These are phyloP conservation scores for Phylloscopus trochilus DNA, from an alignment of 2,113 vertebrate species.

Conservation along the genomic window DNA sequence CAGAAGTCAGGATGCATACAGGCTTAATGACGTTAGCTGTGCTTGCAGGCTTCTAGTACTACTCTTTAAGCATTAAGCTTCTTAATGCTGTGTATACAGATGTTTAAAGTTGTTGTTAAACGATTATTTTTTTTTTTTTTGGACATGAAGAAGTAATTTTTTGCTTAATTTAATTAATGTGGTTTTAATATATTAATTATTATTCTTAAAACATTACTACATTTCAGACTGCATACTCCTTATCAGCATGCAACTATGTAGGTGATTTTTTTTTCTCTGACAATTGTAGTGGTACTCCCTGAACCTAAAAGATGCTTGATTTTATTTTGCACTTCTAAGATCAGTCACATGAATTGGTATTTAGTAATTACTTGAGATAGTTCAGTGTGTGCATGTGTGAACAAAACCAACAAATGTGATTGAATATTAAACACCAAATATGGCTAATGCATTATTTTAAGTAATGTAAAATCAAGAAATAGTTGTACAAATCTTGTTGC, in stretches of 20 bases:
- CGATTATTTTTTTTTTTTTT: background rate
- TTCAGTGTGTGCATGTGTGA: background rate
- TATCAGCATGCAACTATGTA: background rate
- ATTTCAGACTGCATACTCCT: background rate
- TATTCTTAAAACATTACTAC: background rate
- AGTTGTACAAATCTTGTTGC: background rate
- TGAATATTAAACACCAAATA: background rate
- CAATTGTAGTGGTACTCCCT: background rate
- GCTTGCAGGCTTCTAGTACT: background rate
- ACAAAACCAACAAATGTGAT: background rate
- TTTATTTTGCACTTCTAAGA: background rate
- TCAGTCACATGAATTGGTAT: background rate
- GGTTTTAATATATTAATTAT: background rate
- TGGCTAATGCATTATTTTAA: background rate
- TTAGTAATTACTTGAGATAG: background rate
- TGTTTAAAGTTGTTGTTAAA: conserved; percentile 17
- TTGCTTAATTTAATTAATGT: background rate
- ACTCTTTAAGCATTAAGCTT: background rate
- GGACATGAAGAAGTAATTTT: background rate
- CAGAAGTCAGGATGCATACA: background rate
- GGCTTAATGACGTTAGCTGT: background rate
- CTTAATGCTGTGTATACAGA: background rate
- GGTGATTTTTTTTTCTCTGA: background rate
- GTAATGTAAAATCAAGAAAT: background rate
- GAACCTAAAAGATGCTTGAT: background rate